Evolutionary conservation across 1,140 invertebrate species (phyloP).

Genomic region (Cotesia vestalis): DNA sequence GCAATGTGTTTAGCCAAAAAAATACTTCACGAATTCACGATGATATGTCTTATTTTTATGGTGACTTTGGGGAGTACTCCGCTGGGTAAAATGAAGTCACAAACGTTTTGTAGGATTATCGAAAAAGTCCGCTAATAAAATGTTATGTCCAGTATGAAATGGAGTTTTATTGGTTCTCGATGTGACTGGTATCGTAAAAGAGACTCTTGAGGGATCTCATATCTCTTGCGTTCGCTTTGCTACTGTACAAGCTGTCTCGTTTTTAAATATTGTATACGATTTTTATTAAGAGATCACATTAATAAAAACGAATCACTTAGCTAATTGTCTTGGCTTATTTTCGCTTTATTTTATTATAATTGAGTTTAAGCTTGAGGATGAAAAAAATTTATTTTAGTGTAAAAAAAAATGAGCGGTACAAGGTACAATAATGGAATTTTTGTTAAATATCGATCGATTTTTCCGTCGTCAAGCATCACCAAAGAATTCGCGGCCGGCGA

Average conservation of each 20-base stretch:
- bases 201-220: slow-evolving; percentile 13
- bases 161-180: slow-evolving; percentile 34
- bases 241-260: neutral
- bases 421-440: slow-evolving; percentile 18
- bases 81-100: slow-evolving; percentile 35
- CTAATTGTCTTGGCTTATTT: slow-evolving; percentile 10
- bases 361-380: too few relatives aligned
- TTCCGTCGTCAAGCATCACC: slow-evolving; percentile 35
- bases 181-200: slow-evolving; percentile 33
- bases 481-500: slow-evolving; percentile 36
- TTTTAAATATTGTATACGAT: slow-evolving; percentile 26
- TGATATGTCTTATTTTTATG: too few relatives aligned
- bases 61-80: neutral
- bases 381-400: neutral
- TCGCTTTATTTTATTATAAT: too few relatives aligned
- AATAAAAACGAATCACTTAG: slow-evolving; percentile 24
- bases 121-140: slow-evolving; percentile 41
- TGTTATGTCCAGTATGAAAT: slow-evolving; percentile 26
- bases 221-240: too few relatives aligned
- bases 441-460: slow-evolving; percentile 36
- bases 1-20: too few relatives aligned
- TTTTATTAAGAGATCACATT: slow-evolving; percentile 16
- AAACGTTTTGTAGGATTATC: slow-evolving; percentile 36
- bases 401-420: neutral
- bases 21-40: too few relatives aligned